Conservation (phyloP, 2,797 vertebrate species). For the Galaxias olidus region DNA sequence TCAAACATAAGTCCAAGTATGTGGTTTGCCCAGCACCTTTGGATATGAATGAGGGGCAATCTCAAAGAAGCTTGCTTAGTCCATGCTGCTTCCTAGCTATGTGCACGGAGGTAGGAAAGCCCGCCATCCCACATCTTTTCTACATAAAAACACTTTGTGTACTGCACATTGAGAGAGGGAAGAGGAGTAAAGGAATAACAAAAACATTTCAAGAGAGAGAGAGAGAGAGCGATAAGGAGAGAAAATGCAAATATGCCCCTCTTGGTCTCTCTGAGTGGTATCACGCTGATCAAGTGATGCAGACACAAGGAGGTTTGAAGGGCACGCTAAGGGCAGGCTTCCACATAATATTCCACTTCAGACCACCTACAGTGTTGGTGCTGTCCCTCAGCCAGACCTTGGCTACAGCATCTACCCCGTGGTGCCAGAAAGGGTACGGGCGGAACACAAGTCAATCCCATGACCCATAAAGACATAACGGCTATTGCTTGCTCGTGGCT, state of each 20-base stretch:
- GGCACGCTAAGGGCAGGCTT: neutral
- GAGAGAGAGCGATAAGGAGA: too few relatives aligned
- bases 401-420: neutral
- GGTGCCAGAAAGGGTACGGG: neutral
- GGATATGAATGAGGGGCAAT: constrained; percentile 39
- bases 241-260: too few relatives aligned
- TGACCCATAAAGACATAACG: neutral
- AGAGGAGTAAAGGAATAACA: neutral
- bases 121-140: neutral
- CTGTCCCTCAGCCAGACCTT: neutral
- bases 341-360: neutral
- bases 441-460: neutral
- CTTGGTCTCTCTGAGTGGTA: neutral
- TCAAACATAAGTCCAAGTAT: constrained; percentile 55
- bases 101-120: too few relatives aligned
- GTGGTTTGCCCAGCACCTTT: constrained; percentile 31
- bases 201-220: neutral
- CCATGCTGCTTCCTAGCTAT: too few relatives aligned
- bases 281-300: neutral
- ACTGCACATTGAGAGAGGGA: neutral
- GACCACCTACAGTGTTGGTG: neutral
- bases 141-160: neutral
- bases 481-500: neutral
- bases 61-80: too few relatives aligned
- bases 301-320: neutral